phyloP scores from a whole-genome alignment of 1,140 invertebrate genomes.

The Drosophila kepulauana region DNA sequence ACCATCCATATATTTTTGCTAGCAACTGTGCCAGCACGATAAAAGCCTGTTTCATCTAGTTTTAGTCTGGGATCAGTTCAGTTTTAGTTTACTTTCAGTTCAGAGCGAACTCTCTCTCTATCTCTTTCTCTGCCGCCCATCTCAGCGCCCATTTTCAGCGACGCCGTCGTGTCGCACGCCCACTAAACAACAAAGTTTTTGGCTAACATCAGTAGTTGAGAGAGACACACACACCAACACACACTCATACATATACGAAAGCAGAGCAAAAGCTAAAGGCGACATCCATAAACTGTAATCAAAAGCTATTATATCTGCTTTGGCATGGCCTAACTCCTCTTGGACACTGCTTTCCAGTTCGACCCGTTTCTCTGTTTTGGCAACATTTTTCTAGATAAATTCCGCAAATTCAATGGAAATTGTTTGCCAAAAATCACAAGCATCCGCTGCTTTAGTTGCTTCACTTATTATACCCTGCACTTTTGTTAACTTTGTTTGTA shows the following conservation, averaged over 20 bases:
- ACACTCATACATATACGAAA: neutral
- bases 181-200: slow-evolving; percentile 64
- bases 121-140: slow-evolving; percentile 10
- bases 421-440: slow-evolving; percentile 77
- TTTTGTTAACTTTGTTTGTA: slow-evolving; percentile 4
- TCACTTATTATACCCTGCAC: slow-evolving; percentile 41
- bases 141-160: slow-evolving; percentile 44
- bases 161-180: slow-evolving; percentile 73
- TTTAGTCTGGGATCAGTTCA: slow-evolving; percentile 20
- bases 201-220: slow-evolving; percentile 8
- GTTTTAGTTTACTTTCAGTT: slow-evolving; percentile 15
- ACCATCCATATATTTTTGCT: slow-evolving; percentile 48
- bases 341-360: slow-evolving; percentile 20
- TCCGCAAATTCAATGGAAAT: slow-evolving; percentile 78
- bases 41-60: slow-evolving; percentile 29
- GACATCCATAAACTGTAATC: slow-evolving; percentile 83
- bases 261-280: slow-evolving; percentile 63
- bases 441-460: slow-evolving; percentile 59
- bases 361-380: slow-evolving; percentile 56
- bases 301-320: slow-evolving; percentile 81
- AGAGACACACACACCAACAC: neutral
- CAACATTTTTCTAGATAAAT: slow-evolving; percentile 79
- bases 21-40: slow-evolving; percentile 19
- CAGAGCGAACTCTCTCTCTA: neutral
- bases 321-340: slow-evolving; percentile 36